Conservation (phyloP, 2,888 invertebrate genomes). For the Neuroscelio doddi region DNA sequence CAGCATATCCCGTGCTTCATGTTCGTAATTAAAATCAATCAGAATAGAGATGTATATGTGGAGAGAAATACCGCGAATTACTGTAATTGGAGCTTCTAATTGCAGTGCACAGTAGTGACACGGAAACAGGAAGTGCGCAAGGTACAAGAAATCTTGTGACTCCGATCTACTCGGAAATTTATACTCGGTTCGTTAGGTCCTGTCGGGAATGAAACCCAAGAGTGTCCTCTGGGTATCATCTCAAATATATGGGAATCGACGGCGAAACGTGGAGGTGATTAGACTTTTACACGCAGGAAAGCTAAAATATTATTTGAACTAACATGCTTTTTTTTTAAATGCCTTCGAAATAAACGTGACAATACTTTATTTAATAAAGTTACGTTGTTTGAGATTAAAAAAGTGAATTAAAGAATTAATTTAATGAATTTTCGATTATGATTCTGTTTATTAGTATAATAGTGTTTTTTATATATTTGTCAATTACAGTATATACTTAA, state of each 20-base stretch:
- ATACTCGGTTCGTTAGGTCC: constrained; percentile 19
- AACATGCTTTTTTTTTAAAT: too few species aligned
- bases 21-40: constrained; percentile 54
- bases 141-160: background rate
- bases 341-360: too few species aligned
- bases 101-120: constrained; percentile 14
- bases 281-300: background rate
- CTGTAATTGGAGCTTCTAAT: constrained; percentile 33
- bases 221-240: constrained; percentile 50
- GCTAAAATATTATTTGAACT: too few species aligned
- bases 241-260: constrained; percentile 39
- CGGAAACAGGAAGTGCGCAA: constrained; percentile 22
- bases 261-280: constrained; percentile 1
- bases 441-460: too few species aligned
- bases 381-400: too few species aligned
- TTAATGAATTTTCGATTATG: too few species aligned
- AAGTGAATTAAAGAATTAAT: too few species aligned
- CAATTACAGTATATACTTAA: too few species aligned
- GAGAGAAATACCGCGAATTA: constrained; percentile 37
- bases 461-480: too few species aligned
- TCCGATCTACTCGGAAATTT: constrained; percentile 18
- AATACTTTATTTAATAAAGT: too few species aligned
- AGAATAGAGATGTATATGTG: constrained; percentile 19
- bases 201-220: constrained; percentile 35
- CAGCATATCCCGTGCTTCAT: constrained; percentile 9